Evolutionary conservation across 2,888 invertebrate genomes (phyloP).

Genomic region (Ophioninae sp.): DNA sequence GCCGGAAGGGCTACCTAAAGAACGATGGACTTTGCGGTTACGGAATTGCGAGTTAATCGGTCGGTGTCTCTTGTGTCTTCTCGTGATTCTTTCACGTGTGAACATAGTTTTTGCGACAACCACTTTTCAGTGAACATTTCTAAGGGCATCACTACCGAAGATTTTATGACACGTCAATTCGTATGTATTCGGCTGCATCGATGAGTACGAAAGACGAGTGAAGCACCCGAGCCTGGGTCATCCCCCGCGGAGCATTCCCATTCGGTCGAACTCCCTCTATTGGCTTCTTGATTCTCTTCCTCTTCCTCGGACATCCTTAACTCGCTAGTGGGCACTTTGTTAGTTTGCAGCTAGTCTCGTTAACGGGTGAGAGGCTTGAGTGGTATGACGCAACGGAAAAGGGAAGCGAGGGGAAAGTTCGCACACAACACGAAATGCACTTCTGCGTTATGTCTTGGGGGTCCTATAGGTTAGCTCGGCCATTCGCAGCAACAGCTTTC

Average conservation of each 20-base stretch:
- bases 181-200: neutral
- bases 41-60: too few species aligned
- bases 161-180: neutral
- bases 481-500: constrained; percentile 52
- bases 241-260: neutral
- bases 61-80: too few species aligned
- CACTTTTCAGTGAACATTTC: too few species aligned
- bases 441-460: constrained; percentile 45
- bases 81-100: too few species aligned
- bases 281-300: constrained; percentile 11
- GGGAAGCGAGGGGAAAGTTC: constrained; percentile 2
- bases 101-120: too few species aligned
- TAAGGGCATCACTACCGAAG: neutral
- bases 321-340: constrained; percentile 54
- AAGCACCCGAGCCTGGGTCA: constrained; percentile 18
- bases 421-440: constrained; percentile 49
- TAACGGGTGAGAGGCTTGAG: constrained; percentile 50
- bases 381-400: constrained; percentile 42
- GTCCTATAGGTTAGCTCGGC: constrained; percentile 9
- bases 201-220: neutral
- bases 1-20: too few species aligned
- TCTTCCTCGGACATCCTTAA: constrained; percentile 17
- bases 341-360: constrained; percentile 54
- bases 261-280: constrained; percentile 42
- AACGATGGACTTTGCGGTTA: too few species aligned